These are phyloP conservation scores for Threskiornis aethiopicus DNA, from an alignment of 2,797 vertebrate genomes.

Conservation along the genomic window DNA sequence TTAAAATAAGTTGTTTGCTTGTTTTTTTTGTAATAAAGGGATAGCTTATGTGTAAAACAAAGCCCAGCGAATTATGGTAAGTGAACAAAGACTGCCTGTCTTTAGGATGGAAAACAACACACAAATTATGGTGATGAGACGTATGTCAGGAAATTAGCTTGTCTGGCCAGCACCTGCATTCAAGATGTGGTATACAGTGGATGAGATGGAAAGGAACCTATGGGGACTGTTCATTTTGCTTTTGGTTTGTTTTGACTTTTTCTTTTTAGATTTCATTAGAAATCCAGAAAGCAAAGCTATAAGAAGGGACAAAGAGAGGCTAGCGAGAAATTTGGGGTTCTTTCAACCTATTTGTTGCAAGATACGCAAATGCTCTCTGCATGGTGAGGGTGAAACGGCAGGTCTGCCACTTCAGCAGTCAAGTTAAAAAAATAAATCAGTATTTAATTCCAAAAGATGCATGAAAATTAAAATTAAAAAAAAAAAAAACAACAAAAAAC, in stretches of 20 bases:
- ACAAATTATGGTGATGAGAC: neutral
- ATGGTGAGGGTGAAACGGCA: neutral
- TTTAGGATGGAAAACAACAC: neutral
- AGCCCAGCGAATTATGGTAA: neutral
- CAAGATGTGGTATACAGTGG: neutral
- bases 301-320: neutral
- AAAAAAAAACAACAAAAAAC: too few species aligned
- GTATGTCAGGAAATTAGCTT: neutral
- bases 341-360: neutral
- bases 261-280: neutral
- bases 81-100: neutral
- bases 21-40: neutral
- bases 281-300: neutral
- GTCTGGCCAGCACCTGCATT: slow-evolving; percentile 6
- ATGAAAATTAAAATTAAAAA: neutral
- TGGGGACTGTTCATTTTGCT: neutral
- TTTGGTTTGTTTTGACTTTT: neutral
- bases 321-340: neutral
- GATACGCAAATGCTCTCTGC: neutral
- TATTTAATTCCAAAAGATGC: neutral
- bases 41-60: neutral
- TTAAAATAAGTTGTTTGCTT: neutral
- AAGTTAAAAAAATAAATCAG: neutral
- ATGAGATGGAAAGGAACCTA: neutral
- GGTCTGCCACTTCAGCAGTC: neutral